Conservation (phyloP, 1,140 invertebrate genomes). For the Drosophila lacteicornis region DNA sequence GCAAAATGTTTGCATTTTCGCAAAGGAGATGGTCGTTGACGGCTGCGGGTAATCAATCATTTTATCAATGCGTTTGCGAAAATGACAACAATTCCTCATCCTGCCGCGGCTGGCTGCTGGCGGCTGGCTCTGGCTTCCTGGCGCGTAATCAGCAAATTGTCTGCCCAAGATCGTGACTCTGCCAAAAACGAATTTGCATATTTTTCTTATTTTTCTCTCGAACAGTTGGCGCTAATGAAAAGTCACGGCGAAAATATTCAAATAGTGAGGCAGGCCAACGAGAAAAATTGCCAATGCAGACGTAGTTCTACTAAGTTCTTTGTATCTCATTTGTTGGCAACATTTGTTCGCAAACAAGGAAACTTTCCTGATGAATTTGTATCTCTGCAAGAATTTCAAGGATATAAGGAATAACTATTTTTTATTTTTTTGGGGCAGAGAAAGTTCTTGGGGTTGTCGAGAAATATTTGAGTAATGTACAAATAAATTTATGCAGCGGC, state of each 20-base stretch:
- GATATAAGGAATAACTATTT: slow-evolving; percentile 1
- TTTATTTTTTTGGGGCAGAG: not conserved
- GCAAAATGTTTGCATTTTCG: slow-evolving; percentile 77
- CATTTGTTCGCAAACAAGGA: slow-evolving; percentile 48
- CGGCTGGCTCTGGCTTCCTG: slow-evolving; percentile 33
- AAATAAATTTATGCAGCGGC: not conserved
- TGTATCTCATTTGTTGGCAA: slow-evolving; percentile 37
- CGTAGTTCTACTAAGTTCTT: not conserved
- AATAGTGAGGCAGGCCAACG: slow-evolving; percentile 39
- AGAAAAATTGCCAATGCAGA: slow-evolving; percentile 57
- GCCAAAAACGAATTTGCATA: slow-evolving; percentile 76
- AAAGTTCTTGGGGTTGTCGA: not conserved
- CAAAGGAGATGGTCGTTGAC: slow-evolving; percentile 20
- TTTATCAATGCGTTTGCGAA: slow-evolving; percentile 81
- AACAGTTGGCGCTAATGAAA: slow-evolving; percentile 80
- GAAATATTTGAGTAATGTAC: not conserved
- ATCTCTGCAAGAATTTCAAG: not conserved
- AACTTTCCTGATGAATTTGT: slow-evolving; percentile 25
- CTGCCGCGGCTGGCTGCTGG: slow-evolving; percentile 16
- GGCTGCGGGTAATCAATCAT: slow-evolving; percentile 80
- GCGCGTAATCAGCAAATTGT: slow-evolving; percentile 80
- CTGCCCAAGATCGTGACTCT: slow-evolving; percentile 78
- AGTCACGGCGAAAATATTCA: slow-evolving; percentile 33
- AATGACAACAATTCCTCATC: slow-evolving; percentile 76
- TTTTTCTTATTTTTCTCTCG: slow-evolving; percentile 74